Conservation (phyloP, 2,113 vertebrate genomes). For the Onychorhynchus coronatus region DNA sequence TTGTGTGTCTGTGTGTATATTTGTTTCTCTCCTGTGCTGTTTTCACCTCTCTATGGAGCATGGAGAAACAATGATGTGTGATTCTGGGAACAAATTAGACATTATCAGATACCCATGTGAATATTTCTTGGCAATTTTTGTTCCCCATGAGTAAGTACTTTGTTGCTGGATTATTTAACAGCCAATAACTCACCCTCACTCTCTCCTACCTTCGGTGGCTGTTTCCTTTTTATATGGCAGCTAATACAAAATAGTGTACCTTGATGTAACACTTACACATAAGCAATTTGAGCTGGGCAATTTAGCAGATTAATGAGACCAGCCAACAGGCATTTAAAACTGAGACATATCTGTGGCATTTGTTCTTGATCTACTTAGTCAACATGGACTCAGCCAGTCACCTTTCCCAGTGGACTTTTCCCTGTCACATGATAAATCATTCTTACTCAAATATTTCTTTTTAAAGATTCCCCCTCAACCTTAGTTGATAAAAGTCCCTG, state of each 20-base stretch:
- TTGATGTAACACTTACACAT: slow-evolving; percentile 65
- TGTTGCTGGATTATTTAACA: slow-evolving; percentile 34
- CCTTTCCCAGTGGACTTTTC: slow-evolving; percentile 28
- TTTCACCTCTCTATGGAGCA: neutral
- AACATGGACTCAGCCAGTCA: slow-evolving; percentile 10
- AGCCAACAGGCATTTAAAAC: slow-evolving; percentile 45
- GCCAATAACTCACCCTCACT: slow-evolving; percentile 32
- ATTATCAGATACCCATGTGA: slow-evolving; percentile 44
- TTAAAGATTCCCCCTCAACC: slow-evolving; percentile 20
- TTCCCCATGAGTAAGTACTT: slow-evolving; percentile 49
- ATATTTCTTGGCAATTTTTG: slow-evolving; percentile 40
- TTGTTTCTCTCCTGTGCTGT: slow-evolving; percentile 8
- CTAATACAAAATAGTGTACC: slow-evolving; percentile 66
- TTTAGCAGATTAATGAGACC: slow-evolving; percentile 70
- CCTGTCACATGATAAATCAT: slow-evolving; percentile 24
- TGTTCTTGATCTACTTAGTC: slow-evolving; percentile 60
- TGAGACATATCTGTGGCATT: slow-evolving; percentile 57
- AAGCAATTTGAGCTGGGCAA: slow-evolving; percentile 65
- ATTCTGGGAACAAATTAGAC: slow-evolving; percentile 61
- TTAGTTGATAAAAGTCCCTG: slow-evolving; percentile 19
- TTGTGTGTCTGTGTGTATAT: neutral
- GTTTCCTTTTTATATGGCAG: slow-evolving; percentile 59
- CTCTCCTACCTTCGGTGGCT: slow-evolving; percentile 16
- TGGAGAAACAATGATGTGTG: slow-evolving; percentile 43
- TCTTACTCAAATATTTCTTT: slow-evolving; percentile 32